Evolutionary conservation across 2,113 vertebrate species (phyloP).

Genomic region (Etheostoma cragini): DNA sequence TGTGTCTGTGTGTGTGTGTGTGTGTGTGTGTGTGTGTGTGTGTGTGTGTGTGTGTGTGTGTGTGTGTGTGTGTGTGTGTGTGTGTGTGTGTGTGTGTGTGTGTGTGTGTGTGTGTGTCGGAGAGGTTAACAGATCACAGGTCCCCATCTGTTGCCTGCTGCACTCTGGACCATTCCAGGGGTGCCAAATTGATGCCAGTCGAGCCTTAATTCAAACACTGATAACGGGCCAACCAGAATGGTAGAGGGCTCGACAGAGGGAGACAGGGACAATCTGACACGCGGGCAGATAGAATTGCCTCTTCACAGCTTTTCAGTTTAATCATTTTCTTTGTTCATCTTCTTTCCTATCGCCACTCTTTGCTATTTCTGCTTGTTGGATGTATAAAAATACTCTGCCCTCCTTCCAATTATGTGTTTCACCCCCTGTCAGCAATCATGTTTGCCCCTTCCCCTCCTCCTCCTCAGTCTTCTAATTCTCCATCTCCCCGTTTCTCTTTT

Average conservation of each 20-base stretch:
- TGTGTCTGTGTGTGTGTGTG: constrained; percentile 1
- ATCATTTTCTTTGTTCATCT: background rate
- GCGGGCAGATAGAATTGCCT: constrained; percentile 19
- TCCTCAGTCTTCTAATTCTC: constrained; percentile 33
- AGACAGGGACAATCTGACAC: constrained; percentile 13
- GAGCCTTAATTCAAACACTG: constrained; percentile 48
- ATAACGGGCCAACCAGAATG: constrained; percentile 9
- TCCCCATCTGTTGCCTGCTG: constrained; percentile 62
- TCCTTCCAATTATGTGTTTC: constrained; percentile 8
- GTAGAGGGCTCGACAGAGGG: background rate
- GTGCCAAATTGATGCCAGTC: constrained; percentile 46
- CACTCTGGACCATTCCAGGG: constrained; percentile 31
- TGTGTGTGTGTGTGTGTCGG: constrained; percentile 2
- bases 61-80: background rate
- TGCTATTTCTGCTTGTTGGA: background rate
- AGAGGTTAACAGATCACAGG: constrained; percentile 58
- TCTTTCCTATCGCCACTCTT: background rate
- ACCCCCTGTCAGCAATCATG: background rate
- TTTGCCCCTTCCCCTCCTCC: background rate
- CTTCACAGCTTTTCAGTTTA: background rate
- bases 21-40: no score
- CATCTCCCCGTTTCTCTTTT: constrained; percentile 16
- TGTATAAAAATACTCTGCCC: background rate
- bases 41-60: no score
- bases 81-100: background rate